Percentiles rank a stretch among this genome's conserved stretches.
These are phyloP conservation scores for Machimus rusticus DNA, from an alignment of 2,888 invertebrate genomes.

Conservation along the genomic window DNA sequence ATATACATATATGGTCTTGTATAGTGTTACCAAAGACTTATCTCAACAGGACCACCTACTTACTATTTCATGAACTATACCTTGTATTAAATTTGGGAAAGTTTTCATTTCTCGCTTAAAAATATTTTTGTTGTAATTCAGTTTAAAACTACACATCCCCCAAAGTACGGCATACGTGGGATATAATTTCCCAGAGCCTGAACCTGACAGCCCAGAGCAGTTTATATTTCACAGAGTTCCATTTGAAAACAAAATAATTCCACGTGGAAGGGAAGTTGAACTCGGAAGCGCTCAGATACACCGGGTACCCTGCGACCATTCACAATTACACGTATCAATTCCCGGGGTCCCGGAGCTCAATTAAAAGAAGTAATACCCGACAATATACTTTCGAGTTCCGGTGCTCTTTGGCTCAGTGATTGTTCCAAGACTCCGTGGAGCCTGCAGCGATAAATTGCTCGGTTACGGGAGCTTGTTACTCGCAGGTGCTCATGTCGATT, in stretches of 20 bases:
- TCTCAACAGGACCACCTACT: not conserved
- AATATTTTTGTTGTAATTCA: not conserved
- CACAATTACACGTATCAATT: not conserved
- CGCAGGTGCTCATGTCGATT: constrained; percentile 3
- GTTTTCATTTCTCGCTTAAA: not conserved
- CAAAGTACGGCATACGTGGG: not conserved
- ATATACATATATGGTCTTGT: too few relatives aligned
- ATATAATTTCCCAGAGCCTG: not conserved
- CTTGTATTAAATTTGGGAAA: not conserved
- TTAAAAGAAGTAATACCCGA: constrained; percentile 27
- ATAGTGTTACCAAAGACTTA: too few relatives aligned
- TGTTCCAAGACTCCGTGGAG: not conserved
- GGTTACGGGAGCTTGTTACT: not conserved
- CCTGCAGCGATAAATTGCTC: not conserved
- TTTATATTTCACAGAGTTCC: not conserved
- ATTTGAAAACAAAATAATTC: not conserved
- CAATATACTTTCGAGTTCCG: not conserved
- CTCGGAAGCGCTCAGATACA: not conserved
- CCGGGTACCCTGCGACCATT: not conserved
- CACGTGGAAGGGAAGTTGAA: not conserved
- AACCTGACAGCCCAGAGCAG: not conserved
- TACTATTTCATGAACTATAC: too few relatives aligned
- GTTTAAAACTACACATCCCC: not conserved
- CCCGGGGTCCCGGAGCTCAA: constrained; percentile 11
- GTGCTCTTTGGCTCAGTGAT: not conserved